Evolutionary conservation across 2,888 invertebrate species (phyloP).

Genomic region (Ophioninae sp.): DNA sequence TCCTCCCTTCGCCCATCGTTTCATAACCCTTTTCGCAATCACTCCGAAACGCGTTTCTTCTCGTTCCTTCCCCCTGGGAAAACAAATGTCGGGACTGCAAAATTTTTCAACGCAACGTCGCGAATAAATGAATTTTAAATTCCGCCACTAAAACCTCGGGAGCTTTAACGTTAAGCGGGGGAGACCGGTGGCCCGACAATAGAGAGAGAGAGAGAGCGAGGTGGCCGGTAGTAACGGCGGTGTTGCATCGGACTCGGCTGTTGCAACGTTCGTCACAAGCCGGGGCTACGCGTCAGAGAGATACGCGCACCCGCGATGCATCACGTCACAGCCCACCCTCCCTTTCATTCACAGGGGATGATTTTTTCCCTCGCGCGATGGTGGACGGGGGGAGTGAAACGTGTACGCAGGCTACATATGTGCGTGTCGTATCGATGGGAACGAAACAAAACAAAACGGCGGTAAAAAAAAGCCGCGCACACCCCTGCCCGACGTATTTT

Average conservation of each 20-base stretch:
- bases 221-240: slow-evolving; percentile 29
- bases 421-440: slow-evolving; percentile 47
- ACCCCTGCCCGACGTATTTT: slow-evolving; percentile 59
- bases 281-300: slow-evolving; percentile 64
- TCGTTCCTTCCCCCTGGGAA: slow-evolving; percentile 34
- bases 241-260: slow-evolving; percentile 48
- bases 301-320: slow-evolving; percentile 64
- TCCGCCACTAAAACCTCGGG: slow-evolving; percentile 16
- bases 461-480: not conserved
- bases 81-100: slow-evolving; percentile 75
- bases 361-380: slow-evolving; percentile 55
- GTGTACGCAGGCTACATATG: slow-evolving; percentile 34
- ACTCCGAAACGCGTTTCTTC: not conserved
- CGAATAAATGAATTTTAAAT: slow-evolving; percentile 75
- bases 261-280: slow-evolving; percentile 49
- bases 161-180: slow-evolving; percentile 26
- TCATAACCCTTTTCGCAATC: too few species aligned
- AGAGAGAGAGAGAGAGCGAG: not conserved
- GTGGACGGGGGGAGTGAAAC: too few species aligned
- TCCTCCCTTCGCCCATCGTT: too few species aligned
- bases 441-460: slow-evolving; percentile 41
- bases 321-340: slow-evolving; percentile 53
- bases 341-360: slow-evolving; percentile 41
- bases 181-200: slow-evolving; percentile 26
- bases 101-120: slow-evolving; percentile 69